phyloP scores from a whole-genome alignment of 2,113 vertebrate species.

The Microcebus murinus region DNA sequence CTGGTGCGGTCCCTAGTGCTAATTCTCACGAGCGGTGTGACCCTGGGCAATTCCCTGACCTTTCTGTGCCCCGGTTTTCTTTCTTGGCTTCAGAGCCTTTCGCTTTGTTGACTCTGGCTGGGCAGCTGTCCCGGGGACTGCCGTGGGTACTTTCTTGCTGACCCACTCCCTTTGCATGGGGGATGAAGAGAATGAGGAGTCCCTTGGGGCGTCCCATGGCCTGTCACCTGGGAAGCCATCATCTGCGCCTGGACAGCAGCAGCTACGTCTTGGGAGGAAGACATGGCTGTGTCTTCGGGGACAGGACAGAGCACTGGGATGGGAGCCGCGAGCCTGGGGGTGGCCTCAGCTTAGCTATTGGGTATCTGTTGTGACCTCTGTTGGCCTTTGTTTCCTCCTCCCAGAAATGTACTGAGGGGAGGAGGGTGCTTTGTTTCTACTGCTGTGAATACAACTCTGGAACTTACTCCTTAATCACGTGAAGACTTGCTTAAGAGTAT shows the following conservation, averaged over 20 bases:
- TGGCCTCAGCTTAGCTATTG: neutral
- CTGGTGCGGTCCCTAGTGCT: neutral
- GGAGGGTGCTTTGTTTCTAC: neutral
- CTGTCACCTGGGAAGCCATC: neutral
- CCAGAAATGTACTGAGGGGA: neutral
- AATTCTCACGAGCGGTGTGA: neutral
- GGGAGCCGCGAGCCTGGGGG: neutral
- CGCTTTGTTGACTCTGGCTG: neutral
- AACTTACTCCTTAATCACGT: neutral
- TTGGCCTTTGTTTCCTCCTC: neutral
- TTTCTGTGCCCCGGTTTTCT: neutral
- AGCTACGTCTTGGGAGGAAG: neutral
- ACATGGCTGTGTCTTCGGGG: neutral
- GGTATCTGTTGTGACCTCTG: neutral
- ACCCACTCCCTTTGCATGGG: neutral
- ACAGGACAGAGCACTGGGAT: neutral
- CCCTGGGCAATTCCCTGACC: neutral
- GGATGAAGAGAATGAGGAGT: neutral
- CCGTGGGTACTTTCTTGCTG: neutral
- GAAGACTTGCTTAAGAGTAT: neutral
- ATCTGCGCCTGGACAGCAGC: neutral
- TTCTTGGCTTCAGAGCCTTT: neutral
- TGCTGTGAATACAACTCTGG: neutral
- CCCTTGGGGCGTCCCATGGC: neutral
- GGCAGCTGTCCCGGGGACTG: neutral